Evolutionary conservation across 2,113 vertebrate species (phyloP).

Genomic region (Megaceryle torquata): DNA sequence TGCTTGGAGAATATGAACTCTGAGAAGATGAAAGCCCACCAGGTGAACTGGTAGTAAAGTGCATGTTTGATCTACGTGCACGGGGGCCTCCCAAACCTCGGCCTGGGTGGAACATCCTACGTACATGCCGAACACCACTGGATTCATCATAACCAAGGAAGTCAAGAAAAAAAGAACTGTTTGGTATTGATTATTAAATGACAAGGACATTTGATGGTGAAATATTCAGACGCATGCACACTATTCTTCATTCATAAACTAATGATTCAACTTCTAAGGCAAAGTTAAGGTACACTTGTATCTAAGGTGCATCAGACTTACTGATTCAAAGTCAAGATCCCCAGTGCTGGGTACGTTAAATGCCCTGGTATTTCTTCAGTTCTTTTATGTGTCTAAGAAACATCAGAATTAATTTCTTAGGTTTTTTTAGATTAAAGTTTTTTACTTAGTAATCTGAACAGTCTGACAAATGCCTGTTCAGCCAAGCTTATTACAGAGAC

Average conservation of each 20-base stretch:
- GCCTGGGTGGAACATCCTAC: slow-evolving; percentile 98
- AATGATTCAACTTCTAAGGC: neutral
- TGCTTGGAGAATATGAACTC: slow-evolving; percentile 98
- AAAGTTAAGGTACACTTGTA: neutral
- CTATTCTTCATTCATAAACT: neutral
- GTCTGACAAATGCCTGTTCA: neutral
- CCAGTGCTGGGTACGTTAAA: neutral
- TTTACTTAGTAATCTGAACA: neutral
- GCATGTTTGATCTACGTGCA: slow-evolving; percentile 98
- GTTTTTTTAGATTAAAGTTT: neutral
- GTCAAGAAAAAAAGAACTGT: slow-evolving; percentile 80
- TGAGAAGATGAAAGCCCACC: slow-evolving; percentile 96
- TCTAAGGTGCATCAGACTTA: neutral
- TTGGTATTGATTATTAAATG: neutral
- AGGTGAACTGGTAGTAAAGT: slow-evolving; percentile 98
- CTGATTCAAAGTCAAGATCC: neutral
- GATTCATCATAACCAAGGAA: slow-evolving; percentile 85
- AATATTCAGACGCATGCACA: neutral
- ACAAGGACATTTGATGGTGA: neutral
- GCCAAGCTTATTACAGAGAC: neutral
- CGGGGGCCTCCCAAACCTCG: slow-evolving; percentile 94
- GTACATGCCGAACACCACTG: slow-evolving; percentile 97
- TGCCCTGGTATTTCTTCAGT: neutral
- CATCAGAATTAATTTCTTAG: neutral
- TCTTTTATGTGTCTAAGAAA: neutral